Base-by-base conservation (phyloP, 2,113 vertebrate species). In the Campylomormyrus numenius region DNA sequence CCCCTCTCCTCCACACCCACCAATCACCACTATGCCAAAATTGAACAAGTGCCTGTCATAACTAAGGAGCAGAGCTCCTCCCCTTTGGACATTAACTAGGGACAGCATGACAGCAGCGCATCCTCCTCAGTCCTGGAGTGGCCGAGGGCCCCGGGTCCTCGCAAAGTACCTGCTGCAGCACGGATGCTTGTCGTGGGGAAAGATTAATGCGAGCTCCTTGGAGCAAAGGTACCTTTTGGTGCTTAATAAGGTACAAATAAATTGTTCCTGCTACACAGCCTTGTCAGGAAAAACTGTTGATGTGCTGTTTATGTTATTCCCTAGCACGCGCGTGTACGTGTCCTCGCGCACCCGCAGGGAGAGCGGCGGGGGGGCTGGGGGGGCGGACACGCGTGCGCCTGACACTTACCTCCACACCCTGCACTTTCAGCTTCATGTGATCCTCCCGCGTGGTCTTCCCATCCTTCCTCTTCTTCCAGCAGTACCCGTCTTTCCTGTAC, bases 341-440 rank as follows among this genome's bases (percentile, higher is more conserved):
- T 80, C 19, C 66, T 31, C 84, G 52, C 80, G 58, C 21, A 24
- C 10, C 19, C 35, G 17, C 27, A 24, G 80, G 48, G 80, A 46
- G 39, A 1, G 11, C 5, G 3, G 19, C 27, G 0, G 9, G n/a
- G 10, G 24, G 66, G 8, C 4, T 7, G 39, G 11, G 1, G 8
- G 62, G 17, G 24, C 83, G 39, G 83, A 8, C 62, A 58, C 31
- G 62, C 74, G 85, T 53, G 66, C 19, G 45, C 15, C 46, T 80
- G 62, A 2, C 45, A 93, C 97, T 97, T 96, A 99, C 98, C 98
- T 99, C 98, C 50, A 99, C 98, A 94, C 98, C 98, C 95, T 99
- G 98, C 93, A 99, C 98, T 94, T 99, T 99, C 94, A 99, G 95
- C 91, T 99, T 99, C 98, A 99, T 99, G 97, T 99, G 98, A 97